A percentile compares a stretch with the other conserved stretches of the same genome.
phyloP scores from a whole-genome alignment of 2,797 vertebrate genomes.

The Petrocephalus schoutedeni region DNA sequence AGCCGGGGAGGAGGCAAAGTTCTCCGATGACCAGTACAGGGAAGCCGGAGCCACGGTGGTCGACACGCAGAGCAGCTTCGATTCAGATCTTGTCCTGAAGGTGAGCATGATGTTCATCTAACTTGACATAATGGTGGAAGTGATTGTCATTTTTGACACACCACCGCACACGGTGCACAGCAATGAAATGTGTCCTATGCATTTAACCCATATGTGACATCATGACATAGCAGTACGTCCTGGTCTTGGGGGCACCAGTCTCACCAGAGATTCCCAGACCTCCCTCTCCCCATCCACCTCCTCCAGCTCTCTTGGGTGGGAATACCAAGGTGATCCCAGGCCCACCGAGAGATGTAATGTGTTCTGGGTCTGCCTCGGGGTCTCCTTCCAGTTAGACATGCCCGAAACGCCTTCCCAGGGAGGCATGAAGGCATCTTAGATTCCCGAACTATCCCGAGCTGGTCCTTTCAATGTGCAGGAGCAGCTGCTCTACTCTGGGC shows the following conservation, averaged over 20 bases:
- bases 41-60: slow-evolving; percentile 57
- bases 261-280: no score
- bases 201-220: no score
- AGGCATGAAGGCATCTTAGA: background rate
- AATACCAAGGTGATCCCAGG: background rate
- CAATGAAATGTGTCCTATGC: no score
- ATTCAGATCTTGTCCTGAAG: slow-evolving; percentile 67
- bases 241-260: no score
- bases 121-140: background rate
- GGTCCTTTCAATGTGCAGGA: background rate
- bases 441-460: background rate
- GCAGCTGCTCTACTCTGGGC: background rate
- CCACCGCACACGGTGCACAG: no score
- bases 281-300: background rate
- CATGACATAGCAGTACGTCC: no score
- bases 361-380: background rate
- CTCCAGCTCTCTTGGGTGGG: background rate
- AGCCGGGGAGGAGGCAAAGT: slow-evolving; percentile 61
- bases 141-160: no score
- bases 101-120: slow-evolving; percentile 28
- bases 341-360: background rate
- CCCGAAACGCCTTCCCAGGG: background rate
- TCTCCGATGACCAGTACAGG: slow-evolving; percentile 63
- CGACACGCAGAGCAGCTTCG: slow-evolving; percentile 52
- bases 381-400: background rate